Evolutionary conservation across 2,113 vertebrate genomes (phyloP).

Genomic region (Seriola rivoliana): DNA sequence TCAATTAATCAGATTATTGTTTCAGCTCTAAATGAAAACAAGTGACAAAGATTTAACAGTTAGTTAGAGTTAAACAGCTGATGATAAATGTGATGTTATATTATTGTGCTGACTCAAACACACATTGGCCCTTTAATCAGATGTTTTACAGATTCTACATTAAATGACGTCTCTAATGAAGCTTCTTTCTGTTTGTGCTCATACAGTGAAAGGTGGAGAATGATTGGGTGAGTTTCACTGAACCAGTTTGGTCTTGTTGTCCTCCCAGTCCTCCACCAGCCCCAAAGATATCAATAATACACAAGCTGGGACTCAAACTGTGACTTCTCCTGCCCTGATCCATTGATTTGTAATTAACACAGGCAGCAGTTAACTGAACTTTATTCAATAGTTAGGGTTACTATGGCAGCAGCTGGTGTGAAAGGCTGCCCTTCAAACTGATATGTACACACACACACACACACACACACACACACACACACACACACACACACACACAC

Average conservation of each 20-base stretch:
- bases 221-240: constrained; percentile 14
- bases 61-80: too few species aligned
- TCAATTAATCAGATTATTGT: too few species aligned
- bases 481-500: not conserved
- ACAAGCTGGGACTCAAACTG: constrained; percentile 36
- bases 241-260: constrained; percentile 15
- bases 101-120: not conserved
- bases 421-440: constrained; percentile 31
- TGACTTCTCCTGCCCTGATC: constrained; percentile 33
- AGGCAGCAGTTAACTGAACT: constrained; percentile 44
- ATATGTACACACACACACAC: not conserved
- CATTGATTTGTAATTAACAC: constrained; percentile 54
- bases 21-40: too few species aligned
- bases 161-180: not conserved
- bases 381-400: constrained; percentile 37
- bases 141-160: too few species aligned
- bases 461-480: constrained; percentile 16
- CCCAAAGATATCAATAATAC: constrained; percentile 54
- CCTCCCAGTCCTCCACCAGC: not conserved
- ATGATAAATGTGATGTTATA: too few species aligned
- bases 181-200: not conserved
- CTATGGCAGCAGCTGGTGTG: constrained; percentile 59
- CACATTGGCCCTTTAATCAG: not conserved
- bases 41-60: too few species aligned
- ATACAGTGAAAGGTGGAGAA: not conserved